Evolutionary conservation across 2,113 vertebrate genomes (phyloP).

Genomic region (Strix uralensis): DNA sequence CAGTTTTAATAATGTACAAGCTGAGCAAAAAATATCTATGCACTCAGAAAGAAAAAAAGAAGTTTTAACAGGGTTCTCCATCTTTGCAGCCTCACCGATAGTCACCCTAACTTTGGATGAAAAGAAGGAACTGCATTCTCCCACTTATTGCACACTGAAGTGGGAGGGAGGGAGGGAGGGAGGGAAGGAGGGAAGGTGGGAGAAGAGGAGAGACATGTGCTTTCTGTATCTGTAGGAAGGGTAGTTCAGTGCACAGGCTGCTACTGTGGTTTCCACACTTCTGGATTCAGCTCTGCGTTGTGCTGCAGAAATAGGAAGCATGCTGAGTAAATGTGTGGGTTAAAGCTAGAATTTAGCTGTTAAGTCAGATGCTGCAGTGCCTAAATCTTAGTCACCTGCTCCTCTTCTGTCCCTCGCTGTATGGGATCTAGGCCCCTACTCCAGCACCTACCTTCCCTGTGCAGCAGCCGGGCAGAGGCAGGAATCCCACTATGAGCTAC

Average conservation of each 20-base stretch:
- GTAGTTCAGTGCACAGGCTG: not conserved
- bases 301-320: not conserved
- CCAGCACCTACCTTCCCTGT: not conserved
- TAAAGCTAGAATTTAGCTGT: not conserved
- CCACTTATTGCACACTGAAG: not conserved
- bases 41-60: not conserved
- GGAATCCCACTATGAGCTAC: fast-evolving
- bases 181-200: not conserved
- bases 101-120: not conserved
- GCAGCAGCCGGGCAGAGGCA: not conserved
- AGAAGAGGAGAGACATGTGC: not conserved
- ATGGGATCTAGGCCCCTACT: not conserved
- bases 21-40: not conserved
- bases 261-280: not conserved
- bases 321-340: not conserved
- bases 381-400: not conserved
- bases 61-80: not conserved
- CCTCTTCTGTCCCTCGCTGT: not conserved
- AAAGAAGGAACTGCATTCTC: not conserved
- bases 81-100: not conserved
- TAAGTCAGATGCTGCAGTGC: not conserved
- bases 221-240: not conserved
- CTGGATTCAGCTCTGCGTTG: not conserved
- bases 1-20: not conserved
- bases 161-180: not conserved